A percentile compares a stretch with the other conserved stretches of the same genome.
phyloP scores from a whole-genome alignment of 2,797 vertebrate species.

The Danio albolineatus region DNA sequence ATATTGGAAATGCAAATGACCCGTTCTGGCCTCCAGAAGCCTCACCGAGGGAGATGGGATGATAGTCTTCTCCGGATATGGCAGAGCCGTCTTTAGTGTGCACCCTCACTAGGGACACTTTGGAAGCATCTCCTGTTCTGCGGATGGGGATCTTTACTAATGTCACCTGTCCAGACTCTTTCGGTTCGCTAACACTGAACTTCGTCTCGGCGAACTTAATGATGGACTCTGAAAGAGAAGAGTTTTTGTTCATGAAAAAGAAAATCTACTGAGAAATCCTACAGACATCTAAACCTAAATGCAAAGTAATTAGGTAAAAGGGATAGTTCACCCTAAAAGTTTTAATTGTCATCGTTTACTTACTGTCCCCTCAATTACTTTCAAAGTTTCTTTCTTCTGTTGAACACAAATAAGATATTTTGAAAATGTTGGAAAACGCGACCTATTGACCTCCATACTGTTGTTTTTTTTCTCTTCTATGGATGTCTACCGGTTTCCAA shows the following conservation, averaged over 20 bases:
- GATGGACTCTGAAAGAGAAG: conserved; percentile 81
- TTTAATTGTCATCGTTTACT: too few species aligned
- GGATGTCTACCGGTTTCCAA: too few species aligned
- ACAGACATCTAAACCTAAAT: not conserved
- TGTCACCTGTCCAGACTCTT: conserved; percentile 79
- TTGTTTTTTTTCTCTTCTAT: too few species aligned
- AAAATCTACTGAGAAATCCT: not conserved
- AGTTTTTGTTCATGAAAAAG: not conserved
- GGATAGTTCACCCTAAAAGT: too few species aligned
- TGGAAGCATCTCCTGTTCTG: conserved; percentile 89
- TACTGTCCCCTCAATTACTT: too few species aligned
- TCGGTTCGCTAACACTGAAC: conserved; percentile 90
- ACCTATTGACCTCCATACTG: too few species aligned
- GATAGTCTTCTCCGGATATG: conserved; percentile 92
- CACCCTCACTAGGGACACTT: conserved; percentile 89
- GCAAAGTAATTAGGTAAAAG: conserved; percentile 10
- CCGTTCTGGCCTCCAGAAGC: conserved; percentile 11
- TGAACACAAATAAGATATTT: too few species aligned
- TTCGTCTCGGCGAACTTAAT: conserved; percentile 91
- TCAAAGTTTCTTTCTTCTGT: too few species aligned
- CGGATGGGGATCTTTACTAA: conserved; percentile 87
- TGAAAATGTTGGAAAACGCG: too few species aligned
- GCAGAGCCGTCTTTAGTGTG: conserved; percentile 97
- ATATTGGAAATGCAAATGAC: conserved; percentile 45
- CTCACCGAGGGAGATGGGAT: conserved; percentile 91